Conservation (phyloP, 2,888 invertebrate genomes). For the Drosophila paracracens region DNA sequence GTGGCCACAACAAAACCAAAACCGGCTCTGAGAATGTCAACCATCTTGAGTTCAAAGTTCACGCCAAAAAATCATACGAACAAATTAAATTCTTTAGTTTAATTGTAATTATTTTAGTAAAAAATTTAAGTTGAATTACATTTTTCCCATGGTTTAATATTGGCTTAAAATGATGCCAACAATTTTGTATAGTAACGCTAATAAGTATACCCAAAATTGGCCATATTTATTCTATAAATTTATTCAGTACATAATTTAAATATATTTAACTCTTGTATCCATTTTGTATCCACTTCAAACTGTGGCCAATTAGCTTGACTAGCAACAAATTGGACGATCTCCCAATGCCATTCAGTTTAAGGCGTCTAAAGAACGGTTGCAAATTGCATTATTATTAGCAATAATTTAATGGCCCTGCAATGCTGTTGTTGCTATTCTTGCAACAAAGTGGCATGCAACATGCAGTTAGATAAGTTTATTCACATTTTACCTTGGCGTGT, state of each 20-base stretch:
- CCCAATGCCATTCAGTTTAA: constrained; percentile 54
- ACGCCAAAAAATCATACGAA: background rate
- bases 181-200: too few species aligned
- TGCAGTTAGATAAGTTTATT: constrained; percentile 69
- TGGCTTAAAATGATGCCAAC: background rate
- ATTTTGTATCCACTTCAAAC: background rate
- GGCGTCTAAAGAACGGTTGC: constrained; percentile 30
- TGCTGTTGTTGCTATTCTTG: constrained; percentile 26
- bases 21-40: constrained; percentile 17
- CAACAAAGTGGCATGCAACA: constrained; percentile 69
- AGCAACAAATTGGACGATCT: constrained; percentile 37
- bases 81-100: background rate
- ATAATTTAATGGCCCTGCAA: constrained; percentile 68
- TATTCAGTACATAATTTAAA: background rate
- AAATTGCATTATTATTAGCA: constrained; percentile 67
- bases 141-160: background rate
- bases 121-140: background rate
- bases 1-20: constrained; percentile 36
- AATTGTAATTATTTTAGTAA: background rate
- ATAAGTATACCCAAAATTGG: background rate
- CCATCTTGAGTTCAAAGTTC: constrained; percentile 36
- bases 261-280: background rate
- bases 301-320: constrained; percentile 23
- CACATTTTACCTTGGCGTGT: constrained; percentile 63
- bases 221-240: background rate